Base-by-base conservation (phyloP, 2,797 vertebrate genomes). In the Lepilemur ruficaudatus region DNA sequence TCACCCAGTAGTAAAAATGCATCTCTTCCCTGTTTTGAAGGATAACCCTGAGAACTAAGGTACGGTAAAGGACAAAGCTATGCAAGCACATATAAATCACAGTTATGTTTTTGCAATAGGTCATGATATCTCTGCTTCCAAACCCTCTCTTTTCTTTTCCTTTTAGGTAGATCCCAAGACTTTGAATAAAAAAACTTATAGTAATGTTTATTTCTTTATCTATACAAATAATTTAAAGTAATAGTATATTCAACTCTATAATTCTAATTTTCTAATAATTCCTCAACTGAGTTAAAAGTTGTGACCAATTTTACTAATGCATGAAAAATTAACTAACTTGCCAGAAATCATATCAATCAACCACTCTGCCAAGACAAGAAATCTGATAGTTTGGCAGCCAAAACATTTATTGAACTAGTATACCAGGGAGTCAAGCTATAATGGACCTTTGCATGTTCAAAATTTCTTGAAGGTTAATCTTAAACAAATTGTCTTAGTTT, bases 1-100 rank as follows among this genome's bases (percentile, higher is more conserved):
- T 98, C 92, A 96, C 23, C 72, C 30, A 38, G 88, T 97, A 95
- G 93, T 97, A 97, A 97, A 97, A 96, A 82, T 79, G 57, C 85
- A 75, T 92, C 85, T 93, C 57, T 86, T 92, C 67, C 85, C 63
- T 96, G 32, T 97, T 97, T 96, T 93, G 90, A 97, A 96, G 80
- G 94, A 67, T 93, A 95, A 92, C 76, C 90, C 88, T 91, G 73
- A 93, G 88, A 94, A 82, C 38, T 48, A 79, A 91, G 90, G 82
- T 81, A n/a, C 30, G 35, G 76, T 81, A 93, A 79, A 97, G 88
- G 92, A 97, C 95, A 95, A 93, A 97, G 81, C 85, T 76, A 59
- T 35, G 50, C 63, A 75, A 88, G 63, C 73, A 55, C 57, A 52
- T 69, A 93, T 93, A 97, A 97, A 93, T 97, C 94, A 96, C n/a